Percentiles rank a stretch among this genome's conserved stretches.
Evolutionary conservation across 2,113 vertebrate genomes (phyloP).

Genomic region (Sebastes schlegelii): DNA sequence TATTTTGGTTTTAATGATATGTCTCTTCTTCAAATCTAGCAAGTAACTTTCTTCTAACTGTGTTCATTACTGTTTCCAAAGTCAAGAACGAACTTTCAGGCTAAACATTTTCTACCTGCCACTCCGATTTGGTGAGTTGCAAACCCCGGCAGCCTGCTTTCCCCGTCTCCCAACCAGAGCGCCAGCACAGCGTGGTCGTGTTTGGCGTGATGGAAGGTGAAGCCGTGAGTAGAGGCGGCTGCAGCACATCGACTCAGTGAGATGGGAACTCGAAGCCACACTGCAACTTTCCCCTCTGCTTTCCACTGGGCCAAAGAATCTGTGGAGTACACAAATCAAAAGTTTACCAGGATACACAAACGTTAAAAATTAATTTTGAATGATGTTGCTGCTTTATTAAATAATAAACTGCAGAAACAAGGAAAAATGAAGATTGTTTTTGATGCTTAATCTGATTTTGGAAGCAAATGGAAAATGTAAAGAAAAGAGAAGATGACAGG

Average conservation of each 20-base stretch:
- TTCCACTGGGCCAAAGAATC: slow-evolving; percentile 87
- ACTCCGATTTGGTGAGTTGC: slow-evolving; percentile 95
- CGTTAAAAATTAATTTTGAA: not conserved
- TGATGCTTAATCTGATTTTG: not conserved
- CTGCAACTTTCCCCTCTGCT: slow-evolving; percentile 84
- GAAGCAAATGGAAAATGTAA: not conserved
- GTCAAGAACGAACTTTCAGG: not conserved
- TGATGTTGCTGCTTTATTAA: not conserved
- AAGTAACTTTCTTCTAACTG: too few species aligned
- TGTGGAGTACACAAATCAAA: slow-evolving; percentile 53
- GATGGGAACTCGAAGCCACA: slow-evolving; percentile 92
- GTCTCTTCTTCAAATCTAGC: too few species aligned
- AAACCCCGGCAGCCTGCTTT: slow-evolving; percentile 87
- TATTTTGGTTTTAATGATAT: too few species aligned
- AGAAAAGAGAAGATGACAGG: slow-evolving; percentile 12
- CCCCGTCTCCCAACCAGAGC: slow-evolving; percentile 88
- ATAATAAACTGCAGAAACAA: not conserved
- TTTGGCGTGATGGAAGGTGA: slow-evolving; percentile 91
- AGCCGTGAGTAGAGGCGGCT: slow-evolving; percentile 87
- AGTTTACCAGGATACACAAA: not conserved
- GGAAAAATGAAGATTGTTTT: not conserved
- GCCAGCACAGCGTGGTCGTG: slow-evolving; percentile 82
- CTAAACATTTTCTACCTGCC: slow-evolving; percentile 85
- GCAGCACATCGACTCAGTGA: slow-evolving; percentile 84
- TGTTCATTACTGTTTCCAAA: not conserved